Percentiles rank a stretch among this genome's conserved stretches.
Conservation (phyloP, 1,140 invertebrate genomes). For the Paramacrobiotus metropolitanus region DNA sequence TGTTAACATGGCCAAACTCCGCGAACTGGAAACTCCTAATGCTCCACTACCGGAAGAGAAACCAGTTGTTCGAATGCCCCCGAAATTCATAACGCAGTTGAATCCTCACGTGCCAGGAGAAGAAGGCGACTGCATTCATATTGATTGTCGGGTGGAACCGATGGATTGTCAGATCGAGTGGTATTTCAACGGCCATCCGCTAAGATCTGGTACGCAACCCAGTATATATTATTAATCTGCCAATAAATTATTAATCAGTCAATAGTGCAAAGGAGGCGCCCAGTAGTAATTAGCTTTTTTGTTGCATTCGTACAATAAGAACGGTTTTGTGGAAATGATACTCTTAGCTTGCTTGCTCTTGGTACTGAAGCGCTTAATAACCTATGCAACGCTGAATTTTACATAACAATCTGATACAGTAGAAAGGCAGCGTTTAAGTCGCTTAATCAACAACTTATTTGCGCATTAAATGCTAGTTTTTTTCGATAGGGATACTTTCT, state of each 20-base stretch:
- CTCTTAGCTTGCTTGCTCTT: too few species aligned
- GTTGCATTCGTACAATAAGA: too few species aligned
- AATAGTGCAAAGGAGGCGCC: too few species aligned
- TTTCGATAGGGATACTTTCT: too few species aligned
- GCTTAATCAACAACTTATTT: too few species aligned
- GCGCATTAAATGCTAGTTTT: too few species aligned
- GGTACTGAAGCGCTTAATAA: too few species aligned
- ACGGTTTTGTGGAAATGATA: too few species aligned
- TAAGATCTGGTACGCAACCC: slow-evolving; percentile 35
- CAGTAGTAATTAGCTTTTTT: too few species aligned
- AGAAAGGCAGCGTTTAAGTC: too few species aligned
- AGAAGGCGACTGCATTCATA: slow-evolving; percentile 49
- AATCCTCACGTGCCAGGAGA: slow-evolving; percentile 1
- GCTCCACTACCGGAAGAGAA: slow-evolving; percentile 38
- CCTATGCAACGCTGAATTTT: too few species aligned
- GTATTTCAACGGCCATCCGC: slow-evolving; percentile 67
- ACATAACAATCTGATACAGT: too few species aligned
- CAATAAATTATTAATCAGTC: not conserved
- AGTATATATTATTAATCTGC: not conserved
- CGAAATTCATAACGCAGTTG: slow-evolving; percentile 52
- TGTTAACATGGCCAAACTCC: slow-evolving; percentile 70
- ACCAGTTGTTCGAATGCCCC: slow-evolving; percentile 32
- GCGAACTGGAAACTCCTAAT: slow-evolving; percentile 58
- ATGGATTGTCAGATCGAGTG: slow-evolving; percentile 72
- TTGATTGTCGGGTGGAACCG: slow-evolving; percentile 81